These are phyloP conservation scores for Abrostola triplasia DNA, from an alignment of 2,888 invertebrate genomes.

Conservation along the genomic window DNA sequence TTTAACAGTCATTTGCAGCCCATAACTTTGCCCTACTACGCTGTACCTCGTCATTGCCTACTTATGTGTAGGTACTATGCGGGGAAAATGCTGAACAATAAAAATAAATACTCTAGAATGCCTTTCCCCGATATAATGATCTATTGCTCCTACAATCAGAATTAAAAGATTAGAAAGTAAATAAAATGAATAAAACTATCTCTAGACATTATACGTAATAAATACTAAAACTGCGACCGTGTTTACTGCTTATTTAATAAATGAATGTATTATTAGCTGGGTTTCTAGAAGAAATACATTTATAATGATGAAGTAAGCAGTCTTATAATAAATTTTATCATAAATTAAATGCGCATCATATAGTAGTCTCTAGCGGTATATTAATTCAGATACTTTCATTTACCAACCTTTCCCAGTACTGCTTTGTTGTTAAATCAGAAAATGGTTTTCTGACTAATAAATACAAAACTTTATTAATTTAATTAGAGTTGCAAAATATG, in stretches of 20 bases:
- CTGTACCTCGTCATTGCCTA: not conserved
- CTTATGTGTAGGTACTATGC: conserved; percentile 7
- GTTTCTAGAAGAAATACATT: not conserved
- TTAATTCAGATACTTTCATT: no score
- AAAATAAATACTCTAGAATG: conserved; percentile 24
- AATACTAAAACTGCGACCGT: conserved; percentile 11
- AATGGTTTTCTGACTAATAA: no score
- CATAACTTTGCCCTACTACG: conserved; percentile 7
- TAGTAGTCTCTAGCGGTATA: no score
- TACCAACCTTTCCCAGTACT: no score
- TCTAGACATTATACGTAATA: not conserved
- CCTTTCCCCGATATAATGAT: conserved; percentile 23
- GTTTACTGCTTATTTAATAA: conserved; percentile 2
- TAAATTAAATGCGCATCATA: no score
- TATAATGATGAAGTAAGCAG: not conserved
- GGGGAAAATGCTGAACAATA: conserved; percentile 39
- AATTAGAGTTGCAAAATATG: no score
- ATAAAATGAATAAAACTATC: conserved; percentile 15
- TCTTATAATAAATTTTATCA: no score
- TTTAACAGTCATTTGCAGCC: conserved; percentile 60
- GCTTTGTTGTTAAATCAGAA: no score
- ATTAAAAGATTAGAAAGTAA: conserved; percentile 23
- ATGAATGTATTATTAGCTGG: no score
- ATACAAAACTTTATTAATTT: no score
- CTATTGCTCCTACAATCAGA: conserved; percentile 11